phyloP scores from a whole-genome alignment of 2,888 invertebrate species.

The Troilus luridus region DNA sequence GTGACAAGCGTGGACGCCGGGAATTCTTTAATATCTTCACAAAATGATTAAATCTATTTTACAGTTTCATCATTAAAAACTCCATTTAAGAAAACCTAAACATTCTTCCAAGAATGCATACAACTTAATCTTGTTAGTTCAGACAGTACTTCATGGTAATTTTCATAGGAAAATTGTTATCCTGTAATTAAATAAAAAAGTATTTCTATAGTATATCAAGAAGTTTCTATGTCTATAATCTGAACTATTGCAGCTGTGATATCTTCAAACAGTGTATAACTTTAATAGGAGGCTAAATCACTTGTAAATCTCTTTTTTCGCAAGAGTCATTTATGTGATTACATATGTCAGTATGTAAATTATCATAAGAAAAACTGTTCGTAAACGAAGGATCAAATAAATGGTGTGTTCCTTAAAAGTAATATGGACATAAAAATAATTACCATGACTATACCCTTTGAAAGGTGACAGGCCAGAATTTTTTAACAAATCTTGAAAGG shows the following conservation, averaged over 20 bases:
- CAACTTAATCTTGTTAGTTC: neutral
- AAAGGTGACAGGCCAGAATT: neutral
- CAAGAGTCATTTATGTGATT: too few species aligned
- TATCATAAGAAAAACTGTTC: neutral
- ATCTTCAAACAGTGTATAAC: too few species aligned
- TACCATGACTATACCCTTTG: neutral
- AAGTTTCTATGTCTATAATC: too few species aligned
- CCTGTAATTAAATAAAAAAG: too few species aligned
- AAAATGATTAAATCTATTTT: neutral
- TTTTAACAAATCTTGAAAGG: neutral
- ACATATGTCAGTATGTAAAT: too few species aligned
- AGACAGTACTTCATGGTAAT: neutral
- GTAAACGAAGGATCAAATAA: neutral
- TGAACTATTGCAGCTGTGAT: too few species aligned
- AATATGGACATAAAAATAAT: neutral
- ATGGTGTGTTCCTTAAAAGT: neutral
- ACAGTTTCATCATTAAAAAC: neutral
- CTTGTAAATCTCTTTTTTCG: neutral
- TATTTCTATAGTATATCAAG: too few species aligned
- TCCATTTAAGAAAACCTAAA: neutral
- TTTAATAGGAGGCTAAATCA: too few species aligned
- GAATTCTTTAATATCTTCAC: neutral
- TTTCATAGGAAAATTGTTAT: neutral
- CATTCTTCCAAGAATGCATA: neutral
- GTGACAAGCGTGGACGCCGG: too few species aligned